A percentile compares a stretch with the other conserved stretches of the same genome.
Conservation (phyloP, 2,797 vertebrate species). For the Glyptemys insculpta region DNA sequence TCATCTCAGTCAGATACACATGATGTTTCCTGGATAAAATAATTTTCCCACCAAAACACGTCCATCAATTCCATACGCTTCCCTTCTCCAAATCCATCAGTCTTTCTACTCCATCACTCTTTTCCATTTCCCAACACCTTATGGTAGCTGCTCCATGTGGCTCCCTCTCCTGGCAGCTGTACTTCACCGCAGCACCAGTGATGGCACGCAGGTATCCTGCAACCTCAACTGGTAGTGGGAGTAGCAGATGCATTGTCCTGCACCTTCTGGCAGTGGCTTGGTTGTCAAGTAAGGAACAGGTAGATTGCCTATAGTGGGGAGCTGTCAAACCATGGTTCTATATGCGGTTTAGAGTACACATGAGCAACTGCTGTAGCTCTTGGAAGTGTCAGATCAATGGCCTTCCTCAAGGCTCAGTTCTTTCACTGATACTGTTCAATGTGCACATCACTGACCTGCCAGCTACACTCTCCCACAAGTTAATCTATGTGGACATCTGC, state of each 20-base stretch:
- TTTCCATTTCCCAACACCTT: background rate
- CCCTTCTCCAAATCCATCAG: background rate
- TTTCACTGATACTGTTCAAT: no score
- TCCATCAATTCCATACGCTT: background rate
- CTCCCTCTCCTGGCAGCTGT: background rate
- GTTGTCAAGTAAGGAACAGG: rapidly evolving
- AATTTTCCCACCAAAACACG: background rate
- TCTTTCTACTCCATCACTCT: background rate
- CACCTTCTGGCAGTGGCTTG: background rate
- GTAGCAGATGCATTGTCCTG: background rate
- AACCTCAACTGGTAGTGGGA: background rate
- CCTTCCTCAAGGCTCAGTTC: no score
- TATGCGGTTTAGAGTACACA: no score
- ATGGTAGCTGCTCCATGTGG: background rate
- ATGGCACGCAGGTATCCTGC: background rate
- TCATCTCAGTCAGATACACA: background rate
- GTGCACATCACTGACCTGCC: no score
- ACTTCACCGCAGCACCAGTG: background rate
- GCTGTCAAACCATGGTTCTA: background rate
- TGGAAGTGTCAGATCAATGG: no score
- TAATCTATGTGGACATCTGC: no score
- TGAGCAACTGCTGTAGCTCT: no score
- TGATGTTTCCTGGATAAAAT: background rate
- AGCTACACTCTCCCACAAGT: no score
- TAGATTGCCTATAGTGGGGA: rapidly evolving